These are phyloP conservation scores for Pempheris klunzingeri DNA, from an alignment of 2,797 vertebrate species.

Conservation along the genomic window DNA sequence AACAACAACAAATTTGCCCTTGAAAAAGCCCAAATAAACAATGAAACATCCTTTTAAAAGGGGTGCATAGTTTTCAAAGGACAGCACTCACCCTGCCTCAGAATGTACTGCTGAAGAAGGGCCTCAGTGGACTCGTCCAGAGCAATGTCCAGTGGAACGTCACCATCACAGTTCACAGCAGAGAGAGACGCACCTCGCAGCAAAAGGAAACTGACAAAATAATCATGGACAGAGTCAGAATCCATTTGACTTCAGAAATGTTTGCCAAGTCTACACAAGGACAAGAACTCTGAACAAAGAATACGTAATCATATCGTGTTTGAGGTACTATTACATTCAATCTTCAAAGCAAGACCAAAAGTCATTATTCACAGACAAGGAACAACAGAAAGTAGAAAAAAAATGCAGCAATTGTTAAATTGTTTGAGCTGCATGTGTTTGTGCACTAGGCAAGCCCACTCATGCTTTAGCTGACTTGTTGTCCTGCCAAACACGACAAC, in stretches of 20 bases:
- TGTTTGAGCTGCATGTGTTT: constrained; percentile 23
- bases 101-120: constrained; percentile 86
- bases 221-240: constrained; percentile 21
- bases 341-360: background rate
- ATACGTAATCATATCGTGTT: background rate
- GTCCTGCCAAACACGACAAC: constrained; percentile 68
- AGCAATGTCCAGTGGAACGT: constrained; percentile 92
- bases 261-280: background rate
- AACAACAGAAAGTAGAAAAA: constrained; percentile 8
- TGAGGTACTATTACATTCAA: background rate
- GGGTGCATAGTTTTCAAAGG: background rate
- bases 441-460: constrained; percentile 48
- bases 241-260: background rate
- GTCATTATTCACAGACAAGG: background rate
- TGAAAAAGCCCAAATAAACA: background rate
- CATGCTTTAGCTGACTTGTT: constrained; percentile 50
- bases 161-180: constrained; percentile 93
- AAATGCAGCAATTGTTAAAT: constrained; percentile 28
- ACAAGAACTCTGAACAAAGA: background rate
- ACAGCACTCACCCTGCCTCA: constrained; percentile 82
- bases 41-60: background rate
- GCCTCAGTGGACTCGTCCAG: constrained; percentile 91
- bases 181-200: constrained; percentile 87
- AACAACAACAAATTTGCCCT: background rate
- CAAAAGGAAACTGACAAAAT: constrained; percentile 88